Base-by-base conservation (phyloP, 1,140 invertebrate genomes). In the Hirudo medicinalis region DNA sequence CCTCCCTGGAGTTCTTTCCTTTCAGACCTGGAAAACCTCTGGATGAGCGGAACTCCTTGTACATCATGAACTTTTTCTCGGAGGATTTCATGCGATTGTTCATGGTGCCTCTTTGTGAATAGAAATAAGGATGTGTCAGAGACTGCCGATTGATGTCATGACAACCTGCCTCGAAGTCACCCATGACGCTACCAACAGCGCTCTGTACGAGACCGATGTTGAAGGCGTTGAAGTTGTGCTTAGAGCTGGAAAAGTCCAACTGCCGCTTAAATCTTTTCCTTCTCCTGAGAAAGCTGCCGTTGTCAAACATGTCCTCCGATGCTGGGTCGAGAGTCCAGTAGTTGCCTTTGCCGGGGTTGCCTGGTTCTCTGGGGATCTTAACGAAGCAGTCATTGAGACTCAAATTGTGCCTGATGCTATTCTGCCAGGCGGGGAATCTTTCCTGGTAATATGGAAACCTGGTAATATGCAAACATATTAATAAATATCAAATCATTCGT, bases 281-380 rank as follows among this genome's bases (percentile, higher is more conserved):
- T 25, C 96, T 85, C 6, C 96, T 82, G 57, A 99, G 83, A 79
- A 99, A 99, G 78, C 91, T 94, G 0, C 97, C 97, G 80, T 99
- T 99, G 79, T 99, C 96, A 78, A 99, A 99, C 97, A 99, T 99
- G 78, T 98, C 92, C 79, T 97, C 93, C 0, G 91, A 91, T 71
- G 92, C 83, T 0, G 96, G 96, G 82, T 99, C 94, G 66, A 99
- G 81, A 0, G 94, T 95, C 96, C 96, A 99, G 82, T 98, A 99
- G 79, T 98, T 99, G 0, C 96, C 96, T 40, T 72, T 72, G 0
- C 94, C 94, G 0, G 97, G 96, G 79, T 99, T 98, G 0, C 94
- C 95, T 0, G 95, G 94, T 80, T 98, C 95, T 6, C 96, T 84
- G 0, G 96, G 93, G 63, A 99, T 94, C 83, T 99, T 99, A 25